These are phyloP conservation scores for Montipora capitata DNA, from an alignment of 92 coral and sea anemone species.

Conservation along the genomic window DNA sequence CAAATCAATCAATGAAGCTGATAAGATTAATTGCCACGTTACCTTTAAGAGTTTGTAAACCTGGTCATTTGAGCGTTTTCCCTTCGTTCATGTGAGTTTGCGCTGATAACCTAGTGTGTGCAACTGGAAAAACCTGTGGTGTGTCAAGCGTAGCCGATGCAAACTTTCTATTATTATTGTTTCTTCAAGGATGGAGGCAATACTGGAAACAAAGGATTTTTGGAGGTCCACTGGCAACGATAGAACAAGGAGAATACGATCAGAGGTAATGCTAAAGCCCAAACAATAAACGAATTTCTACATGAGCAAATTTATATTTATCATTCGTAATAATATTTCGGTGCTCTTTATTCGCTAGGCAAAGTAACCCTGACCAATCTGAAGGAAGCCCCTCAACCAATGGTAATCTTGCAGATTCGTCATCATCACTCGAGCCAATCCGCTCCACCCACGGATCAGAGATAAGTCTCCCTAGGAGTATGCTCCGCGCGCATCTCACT, in stretches of 20 bases:
- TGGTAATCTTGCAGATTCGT: conserved; percentile 93
- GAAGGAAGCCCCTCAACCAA: conserved; percentile 92
- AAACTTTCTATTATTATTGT: not conserved
- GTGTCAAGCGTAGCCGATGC: not conserved
- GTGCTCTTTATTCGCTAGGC: conserved; percentile 43
- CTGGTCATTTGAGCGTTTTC: no score
- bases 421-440: conserved; percentile 91
- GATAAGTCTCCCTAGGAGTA: conserved; percentile 93
- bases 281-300: no score
- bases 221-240: conserved; percentile 8
- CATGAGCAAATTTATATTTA: no score
- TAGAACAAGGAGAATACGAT: conserved; percentile 14
- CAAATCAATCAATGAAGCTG: no score
- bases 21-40: no score
- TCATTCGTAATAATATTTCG: no score
- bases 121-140: not conserved
- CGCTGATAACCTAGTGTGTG: no score
- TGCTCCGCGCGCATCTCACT: conserved; percentile 69
- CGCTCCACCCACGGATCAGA: conserved; percentile 92
- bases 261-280: conserved; percentile 14
- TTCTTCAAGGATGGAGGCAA: conserved; percentile 33
- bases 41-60: no score
- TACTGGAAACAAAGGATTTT: conserved; percentile 38
- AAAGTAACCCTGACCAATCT: conserved; percentile 61
- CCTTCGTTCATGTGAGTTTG: no score